Conservation (phyloP, 2,797 vertebrate genomes). For the Nyctalus aviator region DNA sequence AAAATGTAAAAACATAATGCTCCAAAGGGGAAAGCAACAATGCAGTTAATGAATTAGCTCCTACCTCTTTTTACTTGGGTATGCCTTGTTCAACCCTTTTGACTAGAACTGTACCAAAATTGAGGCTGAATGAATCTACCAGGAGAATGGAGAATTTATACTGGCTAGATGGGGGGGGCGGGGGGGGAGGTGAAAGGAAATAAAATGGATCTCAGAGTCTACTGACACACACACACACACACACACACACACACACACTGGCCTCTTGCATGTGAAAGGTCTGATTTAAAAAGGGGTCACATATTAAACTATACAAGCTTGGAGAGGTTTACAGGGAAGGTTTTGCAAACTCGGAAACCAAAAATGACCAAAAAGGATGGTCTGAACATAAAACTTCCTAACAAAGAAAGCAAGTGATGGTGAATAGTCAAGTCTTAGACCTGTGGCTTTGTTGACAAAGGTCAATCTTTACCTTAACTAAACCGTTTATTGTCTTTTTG, state of each 20-base stretch:
- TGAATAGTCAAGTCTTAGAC: not conserved
- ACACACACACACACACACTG: too few relatives aligned
- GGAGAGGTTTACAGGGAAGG: not conserved
- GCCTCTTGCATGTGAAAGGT: not conserved
- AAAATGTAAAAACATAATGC: conserved; percentile 1
- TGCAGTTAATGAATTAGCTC: not conserved
- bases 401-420: not conserved
- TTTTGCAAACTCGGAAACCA: not conserved
- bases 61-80: not conserved
- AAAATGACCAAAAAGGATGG: not conserved
- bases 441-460: not conserved
- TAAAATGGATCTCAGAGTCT: not conserved
- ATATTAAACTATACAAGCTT: not conserved
- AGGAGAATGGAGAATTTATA: not conserved
- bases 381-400: not conserved
- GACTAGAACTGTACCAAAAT: not conserved
- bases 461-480: not conserved
- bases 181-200: not conserved
- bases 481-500: too few relatives aligned
- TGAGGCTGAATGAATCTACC: not conserved
- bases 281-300: not conserved
- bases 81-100: not conserved
- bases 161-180: not conserved
- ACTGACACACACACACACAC: not conserved
- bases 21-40: not conserved